Base-by-base conservation (phyloP, 2,797 vertebrate genomes). In the Brotula barbata region DNA sequence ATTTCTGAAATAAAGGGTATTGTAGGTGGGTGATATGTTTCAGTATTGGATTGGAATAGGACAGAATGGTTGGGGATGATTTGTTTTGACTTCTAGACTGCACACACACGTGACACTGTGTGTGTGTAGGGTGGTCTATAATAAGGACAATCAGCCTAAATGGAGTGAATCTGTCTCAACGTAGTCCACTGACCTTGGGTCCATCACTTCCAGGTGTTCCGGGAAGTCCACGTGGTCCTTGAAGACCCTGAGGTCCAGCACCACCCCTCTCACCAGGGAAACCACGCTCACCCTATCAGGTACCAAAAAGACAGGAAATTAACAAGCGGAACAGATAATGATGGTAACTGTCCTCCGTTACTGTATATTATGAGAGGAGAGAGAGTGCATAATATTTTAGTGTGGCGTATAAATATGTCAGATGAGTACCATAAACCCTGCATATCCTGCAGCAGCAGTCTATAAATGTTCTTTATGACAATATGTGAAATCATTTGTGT, bases 201-300 rank as follows among this genome's bases (percentile, higher is more conserved):
- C 97, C 97, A 23, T 99, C 97, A 8, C 90, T 94, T 89, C 97
- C 97, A 1, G 95, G 92, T 36, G 96, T 98, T 68, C 97, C 97
- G 0, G 97, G 96, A 73, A 99, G 91, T 75, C 97, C 97, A 2
- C 96, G 95, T 28, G 93, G 74, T 16, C 96, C 96, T 78, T 96
- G 95, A 44, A 98, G 92, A 73, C 97, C 97, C 78, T 97, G 96
- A 40, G 95, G 3, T 1, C 97, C 97, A 0, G 93, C 91, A 70
- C 94, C 89, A 52, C 96, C 97, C n/a, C 96, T 94, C 87, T 98
- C 96, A 43, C 96, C 96, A 46, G 95, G 96, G 92, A 99, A 99
- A 54, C 97, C 97, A 40, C 97, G 94, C 77, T 98, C 97, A 2
- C 97, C 97, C 97, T 98, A 49, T 79, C 14, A 64, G 20, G 46